phyloP scores from a whole-genome alignment of 37 sponge, comb jelly and placozoan genomes.

The Eunapius fragilis region DNA sequence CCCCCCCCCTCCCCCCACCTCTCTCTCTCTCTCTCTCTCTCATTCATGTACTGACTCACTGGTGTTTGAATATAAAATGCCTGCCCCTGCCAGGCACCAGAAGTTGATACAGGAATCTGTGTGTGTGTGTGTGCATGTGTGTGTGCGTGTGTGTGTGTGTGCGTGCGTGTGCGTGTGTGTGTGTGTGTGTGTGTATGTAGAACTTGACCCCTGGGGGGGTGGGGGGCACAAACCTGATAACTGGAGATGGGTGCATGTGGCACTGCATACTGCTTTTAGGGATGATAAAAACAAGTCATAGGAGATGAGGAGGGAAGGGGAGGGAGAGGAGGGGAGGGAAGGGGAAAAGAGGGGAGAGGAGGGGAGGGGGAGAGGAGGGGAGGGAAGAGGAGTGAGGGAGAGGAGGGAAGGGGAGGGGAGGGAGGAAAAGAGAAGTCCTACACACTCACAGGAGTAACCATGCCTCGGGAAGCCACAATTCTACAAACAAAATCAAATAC shows the following conservation, averaged over 20 bases:
- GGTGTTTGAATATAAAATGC: neutral
- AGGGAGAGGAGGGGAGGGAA: neutral
- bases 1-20: too few relatives aligned
- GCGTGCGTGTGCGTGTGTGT: neutral
- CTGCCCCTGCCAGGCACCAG: neutral
- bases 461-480: conserved; percentile 19
- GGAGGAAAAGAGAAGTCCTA: neutral
- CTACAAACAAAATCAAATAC: neutral
- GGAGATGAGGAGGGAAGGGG: neutral
- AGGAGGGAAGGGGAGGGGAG: neutral
- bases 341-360: conserved; percentile 5
- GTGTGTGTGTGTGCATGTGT: neutral
- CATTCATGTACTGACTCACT: neutral
- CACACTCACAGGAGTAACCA: conserved; percentile 4
- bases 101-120: neutral
- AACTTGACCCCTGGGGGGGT: neutral
- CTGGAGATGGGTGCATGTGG: neutral
- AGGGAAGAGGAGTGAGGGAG: neutral
- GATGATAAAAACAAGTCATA: neutral
- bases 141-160: neutral
- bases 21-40: too few relatives aligned
- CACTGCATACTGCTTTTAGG: neutral
- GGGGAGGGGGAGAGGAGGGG: neutral
- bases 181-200: neutral
- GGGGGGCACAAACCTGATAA: conserved; percentile 25